Base-by-base conservation (phyloP, 2,888 invertebrate species). In the Mamestra brassicae region DNA sequence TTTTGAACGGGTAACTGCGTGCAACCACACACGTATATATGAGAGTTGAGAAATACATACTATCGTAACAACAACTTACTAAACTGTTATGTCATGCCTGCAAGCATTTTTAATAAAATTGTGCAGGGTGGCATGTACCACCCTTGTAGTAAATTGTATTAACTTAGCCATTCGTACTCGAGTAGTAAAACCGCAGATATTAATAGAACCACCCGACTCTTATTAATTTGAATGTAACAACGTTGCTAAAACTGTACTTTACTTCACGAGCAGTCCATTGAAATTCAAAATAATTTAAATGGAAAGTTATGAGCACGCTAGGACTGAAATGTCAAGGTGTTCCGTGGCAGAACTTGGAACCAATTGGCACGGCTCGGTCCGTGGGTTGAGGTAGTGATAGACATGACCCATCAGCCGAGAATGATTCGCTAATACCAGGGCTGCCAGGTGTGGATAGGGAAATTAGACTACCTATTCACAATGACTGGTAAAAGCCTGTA, bases 311-410 rank as follows among this genome's bases (percentile, higher is more conserved):
- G 67, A 57, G 68, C 75, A 71, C 74, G 80, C 71, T 7, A 78
- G 42, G 42, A 42, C 42, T 13, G 15, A 38, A 74, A 72, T 55
- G 83, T 76, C 83, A 85, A 76, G 83, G 75, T 70, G 63, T 63
- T 63, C 38, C 45, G 72, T 64, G 68, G 52, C 11, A 34, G 36
- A 55, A 67, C 61, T 61, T 73, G 72, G 77, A 77, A 83, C 67
- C 68, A 68, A 68, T 79, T 74, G 83, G 61, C 77, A 77, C 76
- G 74, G 66, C 10, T 11, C 52, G 45, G 26, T 58, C 34, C 57
- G 57, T 64, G 63, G 63, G 57, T 58, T 17, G 3, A 26, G 62
- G 42, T 15, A 36, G n/a, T 57, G 57, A 54, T 42, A 55, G 61
- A 42, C 67, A 38, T 57, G 81, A 55, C 54, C 54, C 10, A 50